These are phyloP conservation scores for Calcarius lapponicus DNA, from an alignment of 2,797 vertebrate genomes.

Conservation along the genomic window DNA sequence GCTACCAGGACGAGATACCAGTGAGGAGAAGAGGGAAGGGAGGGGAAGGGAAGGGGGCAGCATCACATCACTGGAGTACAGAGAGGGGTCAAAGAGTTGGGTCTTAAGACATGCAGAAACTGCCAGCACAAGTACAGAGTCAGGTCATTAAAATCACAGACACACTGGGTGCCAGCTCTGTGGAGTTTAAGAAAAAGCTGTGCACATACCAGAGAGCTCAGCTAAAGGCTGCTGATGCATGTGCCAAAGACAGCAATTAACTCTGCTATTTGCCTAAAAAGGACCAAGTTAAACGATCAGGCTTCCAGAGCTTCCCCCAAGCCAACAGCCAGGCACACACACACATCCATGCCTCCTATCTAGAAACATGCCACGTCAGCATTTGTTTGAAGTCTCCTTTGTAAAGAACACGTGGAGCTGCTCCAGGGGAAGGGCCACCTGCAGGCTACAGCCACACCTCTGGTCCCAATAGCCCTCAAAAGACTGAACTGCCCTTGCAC, in stretches of 20 bases:
- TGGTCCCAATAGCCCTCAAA: neutral
- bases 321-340: neutral
- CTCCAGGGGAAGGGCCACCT: neutral
- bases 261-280: neutral
- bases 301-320: neutral
- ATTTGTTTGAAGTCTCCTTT: neutral
- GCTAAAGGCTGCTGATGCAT: neutral
- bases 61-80: neutral
- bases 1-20: neutral
- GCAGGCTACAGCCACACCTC: neutral
- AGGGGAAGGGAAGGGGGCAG: neutral
- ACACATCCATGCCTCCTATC: neutral
- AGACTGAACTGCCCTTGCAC: neutral
- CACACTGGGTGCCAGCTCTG: neutral
- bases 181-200: neutral
- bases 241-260: constrained; percentile 7
- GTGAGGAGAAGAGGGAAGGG: neutral
- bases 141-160: neutral
- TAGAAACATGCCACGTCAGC: neutral
- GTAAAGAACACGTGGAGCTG: neutral
- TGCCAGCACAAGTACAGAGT: neutral
- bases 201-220: neutral
- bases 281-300: neutral
- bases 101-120: neutral
- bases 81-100: neutral